Evolutionary conservation across 2,888 invertebrate species (phyloP).

Genomic region (Caenorhabditis macrosperma): DNA sequence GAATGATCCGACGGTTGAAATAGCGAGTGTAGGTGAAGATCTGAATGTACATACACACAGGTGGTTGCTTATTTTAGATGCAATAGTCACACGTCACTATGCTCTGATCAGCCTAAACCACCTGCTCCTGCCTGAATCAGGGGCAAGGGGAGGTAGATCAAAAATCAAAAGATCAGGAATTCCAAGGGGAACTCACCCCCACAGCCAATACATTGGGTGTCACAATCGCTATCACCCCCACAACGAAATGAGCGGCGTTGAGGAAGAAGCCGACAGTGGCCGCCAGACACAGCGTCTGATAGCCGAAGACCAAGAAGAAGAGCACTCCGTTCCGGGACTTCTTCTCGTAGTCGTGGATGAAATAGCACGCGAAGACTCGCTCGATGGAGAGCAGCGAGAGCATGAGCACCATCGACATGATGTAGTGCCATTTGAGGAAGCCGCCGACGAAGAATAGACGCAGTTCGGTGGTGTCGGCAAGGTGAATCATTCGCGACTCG

Average conservation of each 20-base stretch:
- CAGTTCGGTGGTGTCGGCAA: neutral
- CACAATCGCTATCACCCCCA: conserved; percentile 17
- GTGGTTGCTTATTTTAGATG: neutral
- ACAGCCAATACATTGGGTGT: conserved; percentile 35
- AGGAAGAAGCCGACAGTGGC: conserved; percentile 25
- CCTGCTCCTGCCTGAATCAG: too few relatives aligned
- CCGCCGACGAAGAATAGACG: conserved; percentile 16
- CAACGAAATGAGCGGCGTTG: conserved; percentile 30
- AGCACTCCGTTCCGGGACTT: conserved; percentile 19
- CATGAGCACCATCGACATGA: conserved; percentile 32
- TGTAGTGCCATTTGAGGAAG: conserved; percentile 43
- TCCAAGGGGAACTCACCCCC: conserved; percentile 18
- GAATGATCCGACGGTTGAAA: conserved; percentile 14
- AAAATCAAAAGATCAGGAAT: too few relatives aligned
- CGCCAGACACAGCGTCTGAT: neutral
- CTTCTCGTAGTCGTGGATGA: conserved; percentile 33
- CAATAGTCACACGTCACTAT: too few relatives aligned
- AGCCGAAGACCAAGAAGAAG: conserved; percentile 17
- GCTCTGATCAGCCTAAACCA: too few relatives aligned
- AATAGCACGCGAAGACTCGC: conserved; percentile 30
- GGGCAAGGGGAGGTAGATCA: too few relatives aligned
- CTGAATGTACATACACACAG: conserved; percentile 2
- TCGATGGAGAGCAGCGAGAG: conserved; percentile 32
- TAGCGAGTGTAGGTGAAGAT: conserved; percentile 26
- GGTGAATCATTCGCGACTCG: conserved; percentile 16